These are phyloP conservation scores for Patagioenas fasciata DNA, from an alignment of 2,113 vertebrate species.

Conservation along the genomic window DNA sequence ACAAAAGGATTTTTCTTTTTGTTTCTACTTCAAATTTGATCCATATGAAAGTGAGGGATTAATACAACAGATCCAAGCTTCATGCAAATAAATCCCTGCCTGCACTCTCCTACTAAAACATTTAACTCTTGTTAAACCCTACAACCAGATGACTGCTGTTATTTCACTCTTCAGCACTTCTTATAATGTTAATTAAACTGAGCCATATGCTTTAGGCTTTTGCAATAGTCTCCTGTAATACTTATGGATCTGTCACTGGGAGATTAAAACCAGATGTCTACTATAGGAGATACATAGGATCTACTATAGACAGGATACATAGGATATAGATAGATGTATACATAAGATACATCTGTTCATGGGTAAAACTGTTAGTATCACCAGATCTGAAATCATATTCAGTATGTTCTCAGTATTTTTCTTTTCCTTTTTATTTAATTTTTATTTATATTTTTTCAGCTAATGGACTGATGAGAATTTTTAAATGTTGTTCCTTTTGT, in stretches of 20 bases:
- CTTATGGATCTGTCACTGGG: not conserved
- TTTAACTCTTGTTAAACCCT: conserved; percentile 17
- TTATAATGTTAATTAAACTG: not conserved
- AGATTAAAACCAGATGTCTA: not conserved
- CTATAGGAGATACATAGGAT: not conserved
- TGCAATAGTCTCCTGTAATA: not conserved
- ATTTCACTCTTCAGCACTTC: not conserved
- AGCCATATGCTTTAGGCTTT: not conserved
- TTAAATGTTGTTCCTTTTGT: not conserved
- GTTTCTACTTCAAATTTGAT: conserved; percentile 34
- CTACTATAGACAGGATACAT: not conserved
- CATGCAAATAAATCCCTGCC: conserved; percentile 9
- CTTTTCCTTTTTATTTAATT: not conserved
- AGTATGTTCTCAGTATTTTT: not conserved
- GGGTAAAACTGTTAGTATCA: not conserved
- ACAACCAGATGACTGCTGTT: not conserved
- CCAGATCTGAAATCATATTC: not conserved
- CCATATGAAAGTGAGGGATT: conserved; percentile 32
- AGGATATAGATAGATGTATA: not conserved
- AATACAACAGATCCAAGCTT: conserved; percentile 17
- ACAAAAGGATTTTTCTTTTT: conserved; percentile 34
- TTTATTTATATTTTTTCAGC: not conserved
- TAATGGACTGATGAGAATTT: not conserved
- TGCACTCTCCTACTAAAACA: not conserved
- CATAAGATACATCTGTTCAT: not conserved